These are phyloP conservation scores for Nycteola revayana DNA, from an alignment of 2,888 invertebrate genomes.

Conservation along the genomic window DNA sequence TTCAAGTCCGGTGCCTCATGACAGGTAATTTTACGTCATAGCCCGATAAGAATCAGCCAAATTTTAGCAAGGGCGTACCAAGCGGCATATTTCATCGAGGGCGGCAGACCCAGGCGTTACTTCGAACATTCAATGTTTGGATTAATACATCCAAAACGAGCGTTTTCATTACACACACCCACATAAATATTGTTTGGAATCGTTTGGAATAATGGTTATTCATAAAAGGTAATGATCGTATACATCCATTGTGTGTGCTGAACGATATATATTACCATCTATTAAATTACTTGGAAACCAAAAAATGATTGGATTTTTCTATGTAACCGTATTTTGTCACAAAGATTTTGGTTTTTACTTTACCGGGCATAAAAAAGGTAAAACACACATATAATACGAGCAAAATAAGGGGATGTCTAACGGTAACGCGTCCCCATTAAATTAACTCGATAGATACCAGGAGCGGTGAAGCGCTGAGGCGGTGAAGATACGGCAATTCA, in stretches of 20 bases:
- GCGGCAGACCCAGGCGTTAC: too few relatives aligned
- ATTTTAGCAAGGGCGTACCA: conserved; percentile 27
- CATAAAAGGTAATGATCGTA: too few relatives aligned
- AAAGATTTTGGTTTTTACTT: too few relatives aligned
- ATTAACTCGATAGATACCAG: conserved; percentile 63
- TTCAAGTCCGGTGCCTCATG: conserved; percentile 30
- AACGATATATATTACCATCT: too few relatives aligned
- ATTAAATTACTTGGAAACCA: too few relatives aligned
- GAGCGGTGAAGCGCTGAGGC: conserved; percentile 52
- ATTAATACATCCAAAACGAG: conserved; percentile 30
- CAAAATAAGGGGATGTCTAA: conserved; percentile 16
- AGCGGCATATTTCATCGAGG: conserved; percentile 25
- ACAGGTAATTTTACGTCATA: conserved; percentile 41
- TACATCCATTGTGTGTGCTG: too few relatives aligned
- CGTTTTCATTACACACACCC: conserved; percentile 19
- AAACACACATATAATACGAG: conserved; percentile 13
- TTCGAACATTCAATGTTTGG: conserved; percentile 4
- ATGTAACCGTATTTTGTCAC: too few relatives aligned
- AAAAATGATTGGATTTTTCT: too few relatives aligned
- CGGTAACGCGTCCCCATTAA: conserved; percentile 43
- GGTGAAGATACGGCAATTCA: conserved; percentile 66
- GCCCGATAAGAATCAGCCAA: conserved; percentile 30
- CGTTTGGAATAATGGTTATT: too few relatives aligned
- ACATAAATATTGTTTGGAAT: too few relatives aligned
- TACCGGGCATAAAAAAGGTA: too few relatives aligned